These are phyloP conservation scores for Lordiphosa collinella DNA, from an alignment of 1,140 invertebrate genomes.

Conservation along the genomic window DNA sequence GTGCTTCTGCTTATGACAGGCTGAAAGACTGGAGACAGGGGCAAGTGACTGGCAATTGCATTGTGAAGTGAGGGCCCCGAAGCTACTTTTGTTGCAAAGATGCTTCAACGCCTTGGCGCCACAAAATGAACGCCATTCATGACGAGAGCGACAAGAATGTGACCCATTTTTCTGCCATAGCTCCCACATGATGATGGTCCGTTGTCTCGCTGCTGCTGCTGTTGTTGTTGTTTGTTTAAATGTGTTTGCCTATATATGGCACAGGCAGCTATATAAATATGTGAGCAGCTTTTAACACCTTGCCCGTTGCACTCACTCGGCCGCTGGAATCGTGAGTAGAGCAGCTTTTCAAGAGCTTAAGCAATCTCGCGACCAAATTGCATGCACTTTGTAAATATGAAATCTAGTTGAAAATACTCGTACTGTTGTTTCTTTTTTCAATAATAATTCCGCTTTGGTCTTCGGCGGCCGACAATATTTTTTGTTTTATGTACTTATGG, in stretches of 20 bases:
- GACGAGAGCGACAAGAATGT: slow-evolving; percentile 54
- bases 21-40: background rate
- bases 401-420: background rate
- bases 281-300: slow-evolving; percentile 75
- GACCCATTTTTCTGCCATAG: slow-evolving; percentile 53
- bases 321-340: slow-evolving; percentile 24
- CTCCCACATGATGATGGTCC: slow-evolving; percentile 24
- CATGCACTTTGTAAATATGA: background rate
- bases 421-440: slow-evolving; percentile 12
- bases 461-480: slow-evolving; percentile 18
- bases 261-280: slow-evolving; percentile 71
- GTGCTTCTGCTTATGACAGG: slow-evolving; percentile 29
- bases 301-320: slow-evolving; percentile 28
- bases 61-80: slow-evolving; percentile 11
- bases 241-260: slow-evolving; percentile 72
- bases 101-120: slow-evolving; percentile 52
- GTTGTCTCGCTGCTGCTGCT: slow-evolving; percentile 3
- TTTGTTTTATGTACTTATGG: slow-evolving; percentile 14
- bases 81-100: slow-evolving; percentile 50
- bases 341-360: slow-evolving; percentile 16
- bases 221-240: slow-evolving; percentile 52
- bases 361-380: slow-evolving; percentile 1
- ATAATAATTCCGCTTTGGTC: slow-evolving; percentile 5
- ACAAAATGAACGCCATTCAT: slow-evolving; percentile 66
- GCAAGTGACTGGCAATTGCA: slow-evolving; percentile 1